Evolutionary conservation across 2,888 invertebrate genomes (phyloP).

Genomic region (Mystacides longicornis): DNA sequence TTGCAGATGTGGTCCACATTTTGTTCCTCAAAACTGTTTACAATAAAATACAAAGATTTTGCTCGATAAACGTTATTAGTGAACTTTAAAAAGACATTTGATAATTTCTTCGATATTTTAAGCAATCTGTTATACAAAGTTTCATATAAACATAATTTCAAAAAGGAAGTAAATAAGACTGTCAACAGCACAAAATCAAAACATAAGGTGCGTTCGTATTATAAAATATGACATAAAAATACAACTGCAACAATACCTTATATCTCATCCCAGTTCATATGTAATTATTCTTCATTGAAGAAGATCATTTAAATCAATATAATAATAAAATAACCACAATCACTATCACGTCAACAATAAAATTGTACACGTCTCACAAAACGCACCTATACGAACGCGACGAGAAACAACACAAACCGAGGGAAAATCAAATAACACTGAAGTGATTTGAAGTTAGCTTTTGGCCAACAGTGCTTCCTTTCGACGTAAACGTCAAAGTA

Average conservation of each 20-base stretch:
- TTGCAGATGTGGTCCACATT: neutral
- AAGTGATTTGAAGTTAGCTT: conserved; percentile 13
- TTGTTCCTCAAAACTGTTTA: no score
- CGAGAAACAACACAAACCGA: conserved; percentile 8
- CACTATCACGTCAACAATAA: conserved; percentile 17
- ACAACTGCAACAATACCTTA: conserved; percentile 18
- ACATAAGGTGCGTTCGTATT: conserved; percentile 20
- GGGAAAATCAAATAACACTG: conserved; percentile 26
- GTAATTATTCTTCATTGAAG: conserved; percentile 19
- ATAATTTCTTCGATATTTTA: no score
- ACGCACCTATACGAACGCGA: conserved; percentile 10
- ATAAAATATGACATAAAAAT: conserved; percentile 12
- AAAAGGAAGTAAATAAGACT: no score
- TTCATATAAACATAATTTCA: no score
- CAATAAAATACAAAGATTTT: no score
- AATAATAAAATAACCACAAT: conserved; percentile 11
- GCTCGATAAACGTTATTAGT: no score
- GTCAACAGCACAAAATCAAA: conserved; percentile 12
- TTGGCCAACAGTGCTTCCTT: neutral
- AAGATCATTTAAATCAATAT: conserved; percentile 12
- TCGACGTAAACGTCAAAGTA: neutral
- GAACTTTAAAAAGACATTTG: no score
- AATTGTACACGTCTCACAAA: conserved; percentile 21
- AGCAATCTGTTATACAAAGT: no score
- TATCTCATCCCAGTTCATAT: conserved; percentile 23